Evolutionary conservation across 2,888 invertebrate species (phyloP).

Genomic region (Microchrysa polita): DNA sequence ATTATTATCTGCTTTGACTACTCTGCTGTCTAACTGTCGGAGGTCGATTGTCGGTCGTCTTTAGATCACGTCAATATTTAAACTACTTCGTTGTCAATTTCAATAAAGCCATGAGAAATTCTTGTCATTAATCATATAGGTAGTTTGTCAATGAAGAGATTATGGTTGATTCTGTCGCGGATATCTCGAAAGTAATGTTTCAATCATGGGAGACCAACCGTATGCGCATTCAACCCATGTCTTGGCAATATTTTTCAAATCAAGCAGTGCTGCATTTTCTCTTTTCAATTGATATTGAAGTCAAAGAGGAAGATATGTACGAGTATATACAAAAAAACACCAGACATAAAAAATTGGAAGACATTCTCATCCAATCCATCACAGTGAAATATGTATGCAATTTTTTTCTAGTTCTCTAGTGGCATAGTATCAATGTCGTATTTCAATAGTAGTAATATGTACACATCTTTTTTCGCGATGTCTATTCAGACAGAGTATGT

Average conservation of each 20-base stretch:
- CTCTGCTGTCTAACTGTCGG: no score
- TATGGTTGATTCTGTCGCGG: background rate
- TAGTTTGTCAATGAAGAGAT: slow-evolving; percentile 4
- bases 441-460: no score
- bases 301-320: slow-evolving; percentile 5
- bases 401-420: background rate
- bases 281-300: background rate
- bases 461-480: no score
- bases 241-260: background rate
- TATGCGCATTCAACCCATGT: no score
- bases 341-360: background rate
- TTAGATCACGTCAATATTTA: no score
- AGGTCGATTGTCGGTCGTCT: no score
- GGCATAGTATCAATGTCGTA: background rate
- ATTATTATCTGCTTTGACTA: no score
- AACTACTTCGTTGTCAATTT: slow-evolving; percentile 24
- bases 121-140: slow-evolving; percentile 2
- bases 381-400: slow-evolving; percentile 21
- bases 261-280: background rate
- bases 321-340: no score
- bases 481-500: no score
- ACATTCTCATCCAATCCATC: slow-evolving; percentile 19
- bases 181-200: no score
- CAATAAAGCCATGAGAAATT: slow-evolving; percentile 19
- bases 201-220: no score